A percentile compares a stretch with the other conserved stretches of the same genome.
These are phyloP conservation scores for Gallinago media DNA, from an alignment of 2,113 vertebrate genomes.

Conservation along the genomic window DNA sequence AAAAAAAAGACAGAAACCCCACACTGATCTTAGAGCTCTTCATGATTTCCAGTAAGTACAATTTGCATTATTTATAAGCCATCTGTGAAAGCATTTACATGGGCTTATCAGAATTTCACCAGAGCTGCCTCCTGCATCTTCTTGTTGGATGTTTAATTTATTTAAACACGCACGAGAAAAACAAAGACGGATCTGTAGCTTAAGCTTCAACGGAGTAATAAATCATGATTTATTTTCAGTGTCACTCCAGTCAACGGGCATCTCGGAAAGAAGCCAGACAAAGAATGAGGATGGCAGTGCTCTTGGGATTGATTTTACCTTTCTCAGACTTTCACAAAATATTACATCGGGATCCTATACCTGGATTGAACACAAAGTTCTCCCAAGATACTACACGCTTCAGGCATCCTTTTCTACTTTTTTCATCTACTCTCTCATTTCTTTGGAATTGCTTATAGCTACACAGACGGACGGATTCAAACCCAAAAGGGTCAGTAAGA, in stretches of 20 bases:
- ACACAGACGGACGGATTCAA: background rate
- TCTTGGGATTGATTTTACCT: background rate
- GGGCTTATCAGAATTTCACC: background rate
- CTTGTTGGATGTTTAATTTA: background rate
- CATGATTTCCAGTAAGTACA: background rate
- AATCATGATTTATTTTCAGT: background rate
- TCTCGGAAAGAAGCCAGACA: background rate
- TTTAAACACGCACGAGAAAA: background rate
- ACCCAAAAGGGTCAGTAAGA: background rate
- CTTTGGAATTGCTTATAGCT: background rate
- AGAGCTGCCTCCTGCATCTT: background rate
- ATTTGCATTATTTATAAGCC: background rate
- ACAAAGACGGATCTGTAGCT: background rate
- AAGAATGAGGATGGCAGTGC: background rate
- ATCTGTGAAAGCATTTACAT: background rate
- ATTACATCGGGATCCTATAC: background rate
- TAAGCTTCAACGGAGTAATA: background rate
- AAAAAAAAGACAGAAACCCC: background rate
- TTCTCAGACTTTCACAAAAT: background rate
- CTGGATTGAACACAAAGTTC: background rate
- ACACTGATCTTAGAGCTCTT: background rate
- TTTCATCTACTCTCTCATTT: background rate
- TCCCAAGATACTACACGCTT: background rate
- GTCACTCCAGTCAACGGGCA: background rate
- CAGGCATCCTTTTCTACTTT: background rate